Conservation (phyloP, 2,888 invertebrate genomes). For the Drosophila neotestacea region DNA sequence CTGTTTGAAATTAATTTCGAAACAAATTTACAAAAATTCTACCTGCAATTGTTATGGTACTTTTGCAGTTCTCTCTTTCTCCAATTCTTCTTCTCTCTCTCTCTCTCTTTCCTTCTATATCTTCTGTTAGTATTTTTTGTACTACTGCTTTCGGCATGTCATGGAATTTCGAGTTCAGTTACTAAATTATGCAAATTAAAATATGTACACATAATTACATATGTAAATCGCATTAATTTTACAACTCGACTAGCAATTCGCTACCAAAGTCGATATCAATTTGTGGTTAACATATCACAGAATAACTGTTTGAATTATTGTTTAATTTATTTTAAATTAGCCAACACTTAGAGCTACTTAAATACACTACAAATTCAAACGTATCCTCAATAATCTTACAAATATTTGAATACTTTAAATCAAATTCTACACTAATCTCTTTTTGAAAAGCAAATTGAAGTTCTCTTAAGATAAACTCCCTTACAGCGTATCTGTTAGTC, state of each 20-base stretch:
- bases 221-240: slow-evolving; percentile 77
- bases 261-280: slow-evolving; percentile 63
- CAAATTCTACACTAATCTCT: not conserved
- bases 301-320: slow-evolving; percentile 23
- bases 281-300: slow-evolving; percentile 70
- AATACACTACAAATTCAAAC: not conserved
- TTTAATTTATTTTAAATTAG: slow-evolving; percentile 15
- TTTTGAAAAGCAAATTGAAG: no score
- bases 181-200: slow-evolving; percentile 80
- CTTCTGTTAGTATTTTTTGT: not conserved
- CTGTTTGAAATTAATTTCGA: slow-evolving; percentile 71
- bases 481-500: slow-evolving; percentile 13
- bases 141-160: not conserved
- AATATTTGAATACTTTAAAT: not conserved
- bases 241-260: slow-evolving; percentile 44
- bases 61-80: not conserved
- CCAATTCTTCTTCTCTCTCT: not conserved
- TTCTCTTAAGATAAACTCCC: not conserved
- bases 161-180: slow-evolving; percentile 41
- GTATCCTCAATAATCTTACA: not conserved
- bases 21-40: slow-evolving; percentile 52
- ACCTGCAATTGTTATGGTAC: slow-evolving; percentile 41
- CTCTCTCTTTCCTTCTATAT: not conserved
- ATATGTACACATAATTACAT: slow-evolving; percentile 77
- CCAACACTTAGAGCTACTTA: not conserved